Evolutionary conservation across 2,113 vertebrate genomes (phyloP), one percentile per base, ranked within the genome.

Genomic region (Periophthalmodon schlosseri): DNA sequence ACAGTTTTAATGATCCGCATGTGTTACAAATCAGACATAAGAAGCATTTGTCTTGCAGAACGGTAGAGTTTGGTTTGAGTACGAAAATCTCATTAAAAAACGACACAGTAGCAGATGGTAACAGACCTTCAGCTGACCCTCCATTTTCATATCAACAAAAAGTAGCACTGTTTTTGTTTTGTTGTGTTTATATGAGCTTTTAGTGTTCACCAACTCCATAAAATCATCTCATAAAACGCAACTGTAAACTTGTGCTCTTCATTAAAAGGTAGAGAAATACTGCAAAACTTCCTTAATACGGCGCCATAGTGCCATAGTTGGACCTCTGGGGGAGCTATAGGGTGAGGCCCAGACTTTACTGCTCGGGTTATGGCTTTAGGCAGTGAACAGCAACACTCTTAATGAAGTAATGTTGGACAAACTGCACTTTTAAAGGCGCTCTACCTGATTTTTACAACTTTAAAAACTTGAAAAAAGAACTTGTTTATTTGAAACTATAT

Each of bases 1-100:
- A 7, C 68, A 69, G 69, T 72, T 84, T 82, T 77, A 14, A 58
- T 78, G 60, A 54, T 3, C 20, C n/a, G 20, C 9, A 56, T 21
- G 52, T 21, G 52, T 10, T 2, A 56, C 52, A 56, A 56, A n/a
- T 56, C 52, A n/a, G 9, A 11, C 20, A 2, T 56, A 9, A 21
- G 52, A 21, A n/a, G 20, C 20, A 56, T 56, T 56, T 21, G n/a
- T 21, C n/a, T 56, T 56, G 39, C 39, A 10, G 39, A 44, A 10
- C 39, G 2, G 52, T n/a, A 56, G n/a, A 56, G 21, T 21, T n/a
- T n/a, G 5, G 6, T 54, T 54, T 54, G 1, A n/a, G 7, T n/a
- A n/a, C 20, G 39, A 54, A 54, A n/a, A 6, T n/a, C 20, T 56
- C 52, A 56, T 56, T 7, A 56, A 56, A 44, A 10, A 9, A 44